Evolutionary conservation across 2,888 invertebrate species (phyloP).

Genomic region (Monochamus alternatus): DNA sequence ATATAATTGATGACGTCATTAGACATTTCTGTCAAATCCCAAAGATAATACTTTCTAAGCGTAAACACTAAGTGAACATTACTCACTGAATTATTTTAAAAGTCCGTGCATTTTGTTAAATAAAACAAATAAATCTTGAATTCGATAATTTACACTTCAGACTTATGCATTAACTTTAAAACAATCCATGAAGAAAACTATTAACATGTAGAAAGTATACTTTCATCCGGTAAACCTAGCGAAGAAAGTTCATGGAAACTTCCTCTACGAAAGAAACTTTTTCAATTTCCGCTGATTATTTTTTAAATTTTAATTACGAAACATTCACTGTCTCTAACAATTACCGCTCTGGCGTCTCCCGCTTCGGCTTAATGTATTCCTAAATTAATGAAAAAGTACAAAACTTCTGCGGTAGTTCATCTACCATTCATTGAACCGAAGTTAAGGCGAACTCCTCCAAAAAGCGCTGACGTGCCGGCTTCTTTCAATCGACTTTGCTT

Average conservation of each 20-base stretch:
- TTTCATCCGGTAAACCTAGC: neutral
- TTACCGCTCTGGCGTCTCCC: conserved; percentile 30
- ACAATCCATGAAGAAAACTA: too few species aligned
- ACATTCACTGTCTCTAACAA: conserved; percentile 42
- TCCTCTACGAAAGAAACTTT: conserved; percentile 35
- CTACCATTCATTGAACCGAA: conserved; percentile 38
- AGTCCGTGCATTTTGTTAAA: too few species aligned
- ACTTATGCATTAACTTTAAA: too few species aligned
- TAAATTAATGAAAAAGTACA: conserved; percentile 41
- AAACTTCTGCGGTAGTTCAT: conserved; percentile 41
- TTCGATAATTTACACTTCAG: too few species aligned
- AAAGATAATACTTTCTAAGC: too few species aligned
- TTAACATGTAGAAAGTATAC: too few species aligned
- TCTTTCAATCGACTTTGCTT: conserved; percentile 42
- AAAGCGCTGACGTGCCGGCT: conserved; percentile 46
- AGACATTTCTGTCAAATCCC: too few species aligned
- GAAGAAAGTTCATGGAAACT: conserved; percentile 1
- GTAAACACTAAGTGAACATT: too few species aligned
- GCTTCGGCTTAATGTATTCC: conserved; percentile 40
- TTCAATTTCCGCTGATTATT: conserved; percentile 41
- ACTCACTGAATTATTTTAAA: too few species aligned
- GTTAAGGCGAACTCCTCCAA: conserved; percentile 29
- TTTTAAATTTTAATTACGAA: conserved; percentile 44
- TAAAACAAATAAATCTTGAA: too few species aligned
- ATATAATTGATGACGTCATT: too few species aligned